phyloP scores from a whole-genome alignment of 2,797 vertebrate genomes.

The Lepilemur ruficaudatus region DNA sequence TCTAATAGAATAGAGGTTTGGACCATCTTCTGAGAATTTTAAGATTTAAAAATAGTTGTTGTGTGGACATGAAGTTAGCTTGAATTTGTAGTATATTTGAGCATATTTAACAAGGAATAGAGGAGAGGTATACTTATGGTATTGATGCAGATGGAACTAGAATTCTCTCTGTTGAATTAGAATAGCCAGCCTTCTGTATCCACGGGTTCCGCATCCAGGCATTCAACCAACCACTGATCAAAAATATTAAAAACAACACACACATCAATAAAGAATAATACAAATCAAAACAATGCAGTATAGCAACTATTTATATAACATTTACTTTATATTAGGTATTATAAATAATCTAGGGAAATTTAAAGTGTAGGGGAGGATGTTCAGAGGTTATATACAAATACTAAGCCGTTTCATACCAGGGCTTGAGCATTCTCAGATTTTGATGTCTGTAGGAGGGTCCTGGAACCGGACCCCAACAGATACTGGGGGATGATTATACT shows the following conservation, averaged over 20 bases:
- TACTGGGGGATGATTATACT: too few relatives aligned
- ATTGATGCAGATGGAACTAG: background rate
- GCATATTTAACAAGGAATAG: background rate
- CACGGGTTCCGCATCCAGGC: background rate
- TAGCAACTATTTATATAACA: background rate
- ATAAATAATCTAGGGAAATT: background rate
- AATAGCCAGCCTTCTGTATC: background rate
- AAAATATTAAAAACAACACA: background rate
- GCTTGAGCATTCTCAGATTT: background rate
- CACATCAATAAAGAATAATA: background rate
- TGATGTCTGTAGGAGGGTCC: background rate
- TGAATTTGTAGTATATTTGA: background rate
- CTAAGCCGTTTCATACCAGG: background rate
- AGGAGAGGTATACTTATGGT: background rate
- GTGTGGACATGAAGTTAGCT: background rate
- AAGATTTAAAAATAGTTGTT: background rate
- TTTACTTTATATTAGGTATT: background rate
- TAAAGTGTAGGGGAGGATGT: background rate
- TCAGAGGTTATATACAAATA: background rate
- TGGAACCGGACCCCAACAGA: background rate
- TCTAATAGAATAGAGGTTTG: background rate
- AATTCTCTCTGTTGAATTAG: background rate
- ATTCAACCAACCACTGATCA: background rate
- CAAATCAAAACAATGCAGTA: background rate
- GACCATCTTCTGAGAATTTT: background rate